Evolutionary conservation across 2,113 vertebrate genomes (phyloP).

Genomic region (Rhineura floridana): DNA sequence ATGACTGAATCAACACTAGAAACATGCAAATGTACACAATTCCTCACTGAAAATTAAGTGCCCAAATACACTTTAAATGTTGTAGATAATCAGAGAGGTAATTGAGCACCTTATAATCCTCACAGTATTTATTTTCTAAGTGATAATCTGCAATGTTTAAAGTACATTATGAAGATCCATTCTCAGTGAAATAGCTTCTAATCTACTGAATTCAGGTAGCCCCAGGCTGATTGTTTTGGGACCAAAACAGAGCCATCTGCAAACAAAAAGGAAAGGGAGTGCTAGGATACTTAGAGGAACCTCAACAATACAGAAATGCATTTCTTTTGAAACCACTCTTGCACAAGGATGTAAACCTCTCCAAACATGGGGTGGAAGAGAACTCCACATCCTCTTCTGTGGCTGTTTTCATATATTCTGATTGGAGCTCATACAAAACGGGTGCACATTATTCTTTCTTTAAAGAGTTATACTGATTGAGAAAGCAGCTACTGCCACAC

Average conservation of each 20-base stretch:
- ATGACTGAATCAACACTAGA: constrained; percentile 5
- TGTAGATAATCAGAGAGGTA: constrained; percentile 6
- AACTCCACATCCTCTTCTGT: background rate
- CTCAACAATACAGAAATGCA: background rate
- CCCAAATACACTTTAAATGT: constrained; percentile 8
- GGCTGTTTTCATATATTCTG: background rate
- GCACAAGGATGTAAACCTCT: background rate
- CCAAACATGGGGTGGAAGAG: background rate
- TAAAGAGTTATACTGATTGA: background rate
- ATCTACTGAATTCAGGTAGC: background rate
- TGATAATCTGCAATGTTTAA: constrained; percentile 2
- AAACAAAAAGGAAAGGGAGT: background rate
- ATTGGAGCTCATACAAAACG: background rate
- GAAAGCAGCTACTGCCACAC: no score
- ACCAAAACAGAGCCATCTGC: background rate
- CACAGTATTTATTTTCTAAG: background rate
- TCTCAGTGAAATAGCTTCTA: background rate
- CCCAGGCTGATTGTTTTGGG: background rate
- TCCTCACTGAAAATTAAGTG: constrained; percentile 12
- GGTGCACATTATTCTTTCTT: no score
- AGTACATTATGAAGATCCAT: background rate
- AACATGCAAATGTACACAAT: constrained; percentile 16
- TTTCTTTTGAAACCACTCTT: background rate
- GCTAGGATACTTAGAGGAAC: no score
- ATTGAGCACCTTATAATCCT: background rate